These are phyloP conservation scores for Neotragus moschatus DNA, from an alignment of 2,113 vertebrate species.

Conservation along the genomic window DNA sequence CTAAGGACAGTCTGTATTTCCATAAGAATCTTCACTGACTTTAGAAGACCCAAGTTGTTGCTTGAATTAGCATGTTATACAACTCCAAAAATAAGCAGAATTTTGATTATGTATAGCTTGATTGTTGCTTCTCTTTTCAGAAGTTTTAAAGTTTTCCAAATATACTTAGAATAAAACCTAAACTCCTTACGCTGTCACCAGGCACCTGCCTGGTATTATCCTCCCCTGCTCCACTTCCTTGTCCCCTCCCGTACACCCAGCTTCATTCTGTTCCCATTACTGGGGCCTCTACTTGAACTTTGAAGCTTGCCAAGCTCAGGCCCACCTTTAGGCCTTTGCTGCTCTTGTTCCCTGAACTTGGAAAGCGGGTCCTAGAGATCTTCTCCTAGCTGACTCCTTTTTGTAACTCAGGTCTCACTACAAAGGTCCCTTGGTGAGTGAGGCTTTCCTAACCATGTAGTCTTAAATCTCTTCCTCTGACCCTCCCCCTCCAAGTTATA, in stretches of 20 bases:
- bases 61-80: not conserved
- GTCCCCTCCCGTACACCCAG: not conserved
- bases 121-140: not conserved
- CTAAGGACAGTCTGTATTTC: not conserved
- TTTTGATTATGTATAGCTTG: not conserved
- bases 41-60: not conserved
- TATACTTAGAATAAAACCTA: not conserved
- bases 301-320: rapidly evolving
- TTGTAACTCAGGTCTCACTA: not conserved
- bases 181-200: rapidly evolving
- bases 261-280: not conserved
- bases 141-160: not conserved
- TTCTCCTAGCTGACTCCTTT: not conserved
- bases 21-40: not conserved
- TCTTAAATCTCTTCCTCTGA: not conserved
- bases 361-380: not conserved
- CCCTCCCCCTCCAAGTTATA: not conserved
- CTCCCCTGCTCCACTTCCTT: rapidly evolving
- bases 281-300: not conserved
- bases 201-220: not conserved
- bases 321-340: not conserved
- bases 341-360: not conserved
- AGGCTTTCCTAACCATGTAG: not conserved
- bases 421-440: not conserved
- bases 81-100: not conserved